Base-by-base conservation (phyloP, 1,140 invertebrate genomes). In the Geopemphigus sp. region DNA sequence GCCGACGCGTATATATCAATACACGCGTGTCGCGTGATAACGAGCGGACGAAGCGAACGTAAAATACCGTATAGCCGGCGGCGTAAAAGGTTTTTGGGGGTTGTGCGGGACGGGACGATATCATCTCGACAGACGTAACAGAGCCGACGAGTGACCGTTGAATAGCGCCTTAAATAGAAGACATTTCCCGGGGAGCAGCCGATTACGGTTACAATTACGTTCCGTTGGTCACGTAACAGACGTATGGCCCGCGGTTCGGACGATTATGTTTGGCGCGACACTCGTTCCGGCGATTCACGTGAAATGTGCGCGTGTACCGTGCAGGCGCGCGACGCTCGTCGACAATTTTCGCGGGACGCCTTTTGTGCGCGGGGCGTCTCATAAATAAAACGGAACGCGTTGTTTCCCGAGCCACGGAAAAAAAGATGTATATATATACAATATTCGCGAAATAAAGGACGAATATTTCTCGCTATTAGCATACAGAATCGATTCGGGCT, bases 401-500 rank as follows among this genome's bases (percentile, higher is more conserved):
- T 78, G 72, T 76, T 76, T 76, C 39, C 29, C 45, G 45, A 76
- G 11, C 72, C 72, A 45, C 45, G 72, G 56, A 59, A 59, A 76
- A n/a, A n/a, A n/a, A n/a, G n/a, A n/a, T n/a, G n/a, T n/a, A n/a
- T n/a, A n/a, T n/a, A n/a, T n/a, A 39, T 39, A 22, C 24, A 72
- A 29, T 24, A 24, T 76, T 76, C 24, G 54, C 45, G 39, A 59
- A 76, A 76, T 76, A 45, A 76, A 45, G 72, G 72, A 76, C 22
- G 72, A 59, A 76, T 76, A 76, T 59, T 57, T 57, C 59, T 45
- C n/a, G 47, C 54, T 59, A 61, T 78, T 78, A 78, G 74, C 74
- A 78, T 78, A 78, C 74, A 78, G 22, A 78, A 78, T 78, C 74
- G 39, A 78, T 78, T 78, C 50, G 57, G 22, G 74, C 53, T 47